A percentile compares a stretch with the other conserved stretches of the same genome.
Conservation (phyloP, 1,140 invertebrate species). For the Chironomus striatipennis region DNA sequence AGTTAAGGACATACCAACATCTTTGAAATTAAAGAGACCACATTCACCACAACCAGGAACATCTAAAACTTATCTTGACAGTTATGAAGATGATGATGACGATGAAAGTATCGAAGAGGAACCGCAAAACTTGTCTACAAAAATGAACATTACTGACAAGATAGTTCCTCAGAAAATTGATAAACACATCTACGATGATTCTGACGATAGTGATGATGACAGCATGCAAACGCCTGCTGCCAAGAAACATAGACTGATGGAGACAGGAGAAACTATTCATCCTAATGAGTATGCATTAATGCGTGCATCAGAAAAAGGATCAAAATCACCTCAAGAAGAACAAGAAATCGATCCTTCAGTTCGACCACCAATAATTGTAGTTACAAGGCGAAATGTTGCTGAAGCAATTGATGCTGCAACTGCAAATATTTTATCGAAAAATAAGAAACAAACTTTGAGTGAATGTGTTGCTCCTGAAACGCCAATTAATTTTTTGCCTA, state of each 20-base stretch:
- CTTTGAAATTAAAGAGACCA: background rate
- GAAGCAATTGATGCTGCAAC: slow-evolving; percentile 33
- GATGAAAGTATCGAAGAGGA: slow-evolving; percentile 29
- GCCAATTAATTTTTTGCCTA: slow-evolving; percentile 24
- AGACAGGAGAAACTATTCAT: background rate
- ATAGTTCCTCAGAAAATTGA: background rate
- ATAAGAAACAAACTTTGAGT: slow-evolving; percentile 25
- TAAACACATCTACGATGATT: background rate
- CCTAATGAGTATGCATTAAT: background rate
- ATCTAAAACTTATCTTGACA: background rate
- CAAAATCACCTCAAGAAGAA: slow-evolving; percentile 25
- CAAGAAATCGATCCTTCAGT: slow-evolving; percentile 29
- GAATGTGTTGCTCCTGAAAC: slow-evolving; percentile 25
- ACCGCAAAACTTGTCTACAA: background rate
- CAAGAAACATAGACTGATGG: slow-evolving; percentile 10
- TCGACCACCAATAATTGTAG: slow-evolving; percentile 53
- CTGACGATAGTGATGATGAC: background rate
- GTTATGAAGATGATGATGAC: slow-evolving; percentile 27
- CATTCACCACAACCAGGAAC: background rate
- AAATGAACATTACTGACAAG: background rate
- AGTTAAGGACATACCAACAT: background rate
- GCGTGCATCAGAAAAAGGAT: background rate
- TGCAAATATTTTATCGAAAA: slow-evolving; percentile 26
- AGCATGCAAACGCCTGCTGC: background rate
- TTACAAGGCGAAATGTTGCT: slow-evolving; percentile 48